Conservation (phyloP, 2,797 vertebrate genomes). For the Ara ararauna region DNA sequence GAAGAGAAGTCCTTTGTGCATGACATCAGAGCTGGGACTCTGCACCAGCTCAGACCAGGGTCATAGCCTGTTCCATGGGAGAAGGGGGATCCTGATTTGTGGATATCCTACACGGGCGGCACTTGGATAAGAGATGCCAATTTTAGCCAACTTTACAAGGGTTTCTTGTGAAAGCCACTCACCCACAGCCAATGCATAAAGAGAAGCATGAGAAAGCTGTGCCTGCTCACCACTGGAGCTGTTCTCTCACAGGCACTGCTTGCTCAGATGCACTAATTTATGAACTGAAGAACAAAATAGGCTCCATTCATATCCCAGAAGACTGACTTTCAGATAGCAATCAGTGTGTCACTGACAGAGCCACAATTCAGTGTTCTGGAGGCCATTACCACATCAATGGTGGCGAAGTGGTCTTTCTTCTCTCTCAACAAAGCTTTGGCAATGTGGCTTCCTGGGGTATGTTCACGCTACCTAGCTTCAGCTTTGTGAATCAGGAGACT, state of each 20-base stretch:
- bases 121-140: background rate
- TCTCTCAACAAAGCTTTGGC: background rate
- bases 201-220: background rate
- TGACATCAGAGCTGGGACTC: background rate
- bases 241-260: background rate
- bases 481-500: background rate
- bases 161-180: background rate
- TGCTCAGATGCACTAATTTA: background rate
- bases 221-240: background rate
- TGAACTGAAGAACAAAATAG: background rate
- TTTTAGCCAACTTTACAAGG: background rate
- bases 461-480: background rate
- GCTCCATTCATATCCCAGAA: background rate
- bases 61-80: background rate
- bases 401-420: background rate
- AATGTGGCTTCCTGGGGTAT: background rate
- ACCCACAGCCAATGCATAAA: background rate
- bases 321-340: constrained; percentile 12
- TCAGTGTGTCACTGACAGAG: background rate
- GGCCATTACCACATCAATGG: constrained; percentile 45
- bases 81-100: background rate
- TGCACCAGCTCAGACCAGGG: background rate
- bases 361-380: background rate
- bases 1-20: background rate
- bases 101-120: background rate